These are phyloP conservation scores for Idaea straminata DNA, from an alignment of 2,888 invertebrate genomes.

Conservation along the genomic window DNA sequence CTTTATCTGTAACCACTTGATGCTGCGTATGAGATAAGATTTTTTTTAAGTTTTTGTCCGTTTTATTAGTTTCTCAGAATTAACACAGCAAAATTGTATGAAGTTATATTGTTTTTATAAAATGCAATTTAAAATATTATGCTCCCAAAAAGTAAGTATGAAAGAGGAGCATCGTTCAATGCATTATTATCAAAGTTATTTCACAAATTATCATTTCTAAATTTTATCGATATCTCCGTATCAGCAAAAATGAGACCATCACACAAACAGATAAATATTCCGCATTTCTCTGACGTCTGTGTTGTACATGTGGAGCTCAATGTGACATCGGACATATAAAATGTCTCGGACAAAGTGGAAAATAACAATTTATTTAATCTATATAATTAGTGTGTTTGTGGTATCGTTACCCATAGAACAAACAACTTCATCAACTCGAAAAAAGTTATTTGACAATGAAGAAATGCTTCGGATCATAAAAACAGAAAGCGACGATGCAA, in stretches of 20 bases:
- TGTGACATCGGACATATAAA: conserved; percentile 31
- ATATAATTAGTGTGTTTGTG: conserved; percentile 41
- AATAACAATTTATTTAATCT: conserved; percentile 36
- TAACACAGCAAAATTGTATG: background rate
- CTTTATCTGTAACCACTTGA: conserved; percentile 6
- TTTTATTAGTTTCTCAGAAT: background rate
- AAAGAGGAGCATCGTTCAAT: background rate
- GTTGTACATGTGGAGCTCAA: conserved; percentile 39
- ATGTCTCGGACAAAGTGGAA: conserved; percentile 60
- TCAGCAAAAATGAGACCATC: conserved; percentile 15
- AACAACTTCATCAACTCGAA: conserved; percentile 19
- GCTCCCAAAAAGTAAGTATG: background rate
- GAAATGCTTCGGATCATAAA: conserved; percentile 21
- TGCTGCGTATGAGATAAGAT: background rate
- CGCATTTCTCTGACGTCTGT: conserved; percentile 37
- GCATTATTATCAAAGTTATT: conserved; percentile 1
- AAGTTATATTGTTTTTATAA: background rate
- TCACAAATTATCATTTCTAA: conserved; percentile 33
- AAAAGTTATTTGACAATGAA: conserved; percentile 25
- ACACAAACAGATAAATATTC: conserved; percentile 16
- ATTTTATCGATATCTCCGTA: conserved; percentile 36
- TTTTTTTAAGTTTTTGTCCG: conserved; percentile 7
- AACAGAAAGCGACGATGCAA: conserved; percentile 14
- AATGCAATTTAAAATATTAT: background rate
- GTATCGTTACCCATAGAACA: conserved; percentile 46